Base-by-base conservation (phyloP, 2,888 invertebrate genomes). In the Drosophila conformis region DNA sequence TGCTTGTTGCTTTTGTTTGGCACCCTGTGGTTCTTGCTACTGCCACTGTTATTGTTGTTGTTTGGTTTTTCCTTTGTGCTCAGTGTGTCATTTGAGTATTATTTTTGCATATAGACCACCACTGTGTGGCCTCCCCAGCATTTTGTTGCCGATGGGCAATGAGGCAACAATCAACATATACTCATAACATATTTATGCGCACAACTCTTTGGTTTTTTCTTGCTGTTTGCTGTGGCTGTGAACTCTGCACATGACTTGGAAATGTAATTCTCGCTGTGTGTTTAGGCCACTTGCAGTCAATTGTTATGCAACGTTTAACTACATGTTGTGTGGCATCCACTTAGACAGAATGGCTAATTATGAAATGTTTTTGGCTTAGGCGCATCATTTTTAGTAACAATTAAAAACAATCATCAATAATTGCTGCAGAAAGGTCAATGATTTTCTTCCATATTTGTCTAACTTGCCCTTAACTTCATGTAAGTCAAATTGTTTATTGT, bases 1-100 rank as follows among this genome's bases (percentile, higher is more conserved):
- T 78, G 83, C 76, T 83, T 80, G 86, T 86, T 78, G 85, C 79
- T 84, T 67, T 80, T 69, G 72, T 77, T 71, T 65, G 40, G 52
- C 59, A 48, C 62, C 74, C 52, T 73, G 78, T 69, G 70, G 72
- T 69, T 52, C 40, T 40, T 54, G 29, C 57, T 62, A 35, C 67
- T 56, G 57, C 64, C 62, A 42, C 58, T 68, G 66, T 65, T 69
- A 46, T 62, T 70, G 62, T 61, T 67, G 46, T 63, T 68, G 64
- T 70, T 73, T 53, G 60, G 21, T 29, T 59, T 49, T 54, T 58
- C 35, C 63, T 77, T 42, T 73, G 52, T 63, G 61, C 60, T 38
- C 54, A 56, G 57, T 65, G 73, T 83, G 80, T 75, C 83, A 82
- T 83, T 86, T 84, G 69, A 76, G 75, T 54, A 68, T 87, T 86